Conservation (phyloP, 1,140 invertebrate genomes). For the Pseudomyrmex concolor region DNA sequence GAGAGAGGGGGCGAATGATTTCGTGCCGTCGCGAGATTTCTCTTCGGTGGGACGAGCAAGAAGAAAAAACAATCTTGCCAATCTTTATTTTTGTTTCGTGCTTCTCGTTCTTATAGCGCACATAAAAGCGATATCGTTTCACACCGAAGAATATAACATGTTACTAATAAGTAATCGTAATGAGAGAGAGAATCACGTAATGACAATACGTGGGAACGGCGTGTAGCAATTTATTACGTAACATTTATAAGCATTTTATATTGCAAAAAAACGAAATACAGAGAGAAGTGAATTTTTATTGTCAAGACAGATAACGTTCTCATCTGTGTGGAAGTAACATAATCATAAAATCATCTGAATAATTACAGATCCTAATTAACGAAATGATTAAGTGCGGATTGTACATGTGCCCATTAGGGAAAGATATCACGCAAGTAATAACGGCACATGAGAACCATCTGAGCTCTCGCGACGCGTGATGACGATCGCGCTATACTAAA, state of each 20-base stretch:
- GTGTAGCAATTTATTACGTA: no score
- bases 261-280: no score
- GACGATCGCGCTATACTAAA: constrained; percentile 28
- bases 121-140: no score
- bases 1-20: not conserved
- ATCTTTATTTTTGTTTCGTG: constrained; percentile 5
- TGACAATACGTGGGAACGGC: no score
- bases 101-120: no score
- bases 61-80: not conserved
- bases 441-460: not conserved
- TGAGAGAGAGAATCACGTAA: no score
- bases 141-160: no score
- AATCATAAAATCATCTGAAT: not conserved
- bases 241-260: no score
- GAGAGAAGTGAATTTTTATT: no score
- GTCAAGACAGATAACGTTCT: not conserved
- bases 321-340: not conserved
- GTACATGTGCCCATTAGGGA: not conserved
- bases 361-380: not conserved
- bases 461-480: constrained; percentile 9
- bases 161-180: no score
- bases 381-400: not conserved
- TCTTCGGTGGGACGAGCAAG: not conserved
- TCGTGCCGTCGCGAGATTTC: not conserved
- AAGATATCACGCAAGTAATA: not conserved